Evolutionary conservation across 2,888 invertebrate genomes (phyloP).

Genomic region (Spodoptera littoralis): DNA sequence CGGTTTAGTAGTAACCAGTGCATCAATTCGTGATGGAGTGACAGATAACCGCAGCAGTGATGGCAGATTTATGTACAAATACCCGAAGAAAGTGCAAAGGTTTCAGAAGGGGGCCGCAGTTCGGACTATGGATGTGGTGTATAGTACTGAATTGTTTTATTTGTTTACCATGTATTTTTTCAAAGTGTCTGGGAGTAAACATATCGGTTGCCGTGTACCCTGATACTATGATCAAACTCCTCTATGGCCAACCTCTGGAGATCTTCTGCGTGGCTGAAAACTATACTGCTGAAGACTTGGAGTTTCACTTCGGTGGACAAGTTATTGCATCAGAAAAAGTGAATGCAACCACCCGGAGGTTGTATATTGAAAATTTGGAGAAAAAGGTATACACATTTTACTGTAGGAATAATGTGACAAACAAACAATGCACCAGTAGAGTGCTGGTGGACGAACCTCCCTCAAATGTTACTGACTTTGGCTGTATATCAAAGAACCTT

Average conservation of each 20-base stretch:
- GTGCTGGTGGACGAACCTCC: constrained; percentile 89
- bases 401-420: constrained; percentile 81
- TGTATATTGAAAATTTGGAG: constrained; percentile 87
- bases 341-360: constrained; percentile 90
- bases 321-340: constrained; percentile 80
- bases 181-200: constrained; percentile 71
- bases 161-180: constrained; percentile 77
- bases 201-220: constrained; percentile 84
- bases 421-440: constrained; percentile 70
- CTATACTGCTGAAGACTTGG: constrained; percentile 78
- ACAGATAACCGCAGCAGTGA: constrained; percentile 69
- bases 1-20: constrained; percentile 67
- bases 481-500: constrained; percentile 92
- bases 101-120: constrained; percentile 71
- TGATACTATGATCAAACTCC: constrained; percentile 87
- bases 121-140: constrained; percentile 79
- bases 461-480: constrained; percentile 90
- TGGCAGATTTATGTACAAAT: constrained; percentile 73
- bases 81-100: constrained; percentile 73
- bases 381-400: constrained; percentile 86
- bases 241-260: constrained; percentile 89
- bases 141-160: constrained; percentile 74
- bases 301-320: constrained; percentile 72
- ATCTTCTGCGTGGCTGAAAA: constrained; percentile 90
- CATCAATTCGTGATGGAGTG: constrained; percentile 79